These are phyloP conservation scores for Turritopsis dohrnii DNA, from an alignment of 30 jellyfish, hydroid and myxozoan genomes.

Conservation along the genomic window DNA sequence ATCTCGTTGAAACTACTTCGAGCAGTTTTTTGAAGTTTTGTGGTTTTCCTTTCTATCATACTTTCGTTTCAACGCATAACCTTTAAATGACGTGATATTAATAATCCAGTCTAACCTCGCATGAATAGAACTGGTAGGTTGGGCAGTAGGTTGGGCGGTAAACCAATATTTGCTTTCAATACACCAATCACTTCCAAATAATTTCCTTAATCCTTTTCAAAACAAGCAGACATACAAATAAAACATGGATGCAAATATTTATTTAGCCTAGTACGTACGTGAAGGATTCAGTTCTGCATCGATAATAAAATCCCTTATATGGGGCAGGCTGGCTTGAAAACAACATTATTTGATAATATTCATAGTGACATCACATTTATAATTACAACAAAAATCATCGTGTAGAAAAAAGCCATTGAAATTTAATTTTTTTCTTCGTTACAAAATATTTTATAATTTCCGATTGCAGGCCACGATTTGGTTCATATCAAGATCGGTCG, in stretches of 20 bases:
- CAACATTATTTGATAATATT: not conserved
- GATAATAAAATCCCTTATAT: not conserved
- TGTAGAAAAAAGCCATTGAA: not conserved
- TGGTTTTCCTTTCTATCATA: not conserved
- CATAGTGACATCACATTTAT: not conserved
- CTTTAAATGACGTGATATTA: not conserved
- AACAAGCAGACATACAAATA: not conserved
- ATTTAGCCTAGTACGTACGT: too few relatives aligned
- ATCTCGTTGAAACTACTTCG: not conserved
- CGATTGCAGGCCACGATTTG: too few relatives aligned
- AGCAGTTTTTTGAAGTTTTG: not conserved
- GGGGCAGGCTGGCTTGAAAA: not conserved
- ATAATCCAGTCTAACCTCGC: too few relatives aligned
- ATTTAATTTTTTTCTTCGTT: not conserved
- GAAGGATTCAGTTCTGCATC: not conserved
- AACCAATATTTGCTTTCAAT: not conserved
- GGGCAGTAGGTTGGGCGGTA: not conserved
- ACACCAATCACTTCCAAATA: not conserved
- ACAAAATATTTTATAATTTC: too few relatives aligned
- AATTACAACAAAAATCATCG: not conserved
- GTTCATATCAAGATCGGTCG: too few relatives aligned
- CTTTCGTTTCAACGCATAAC: not conserved
- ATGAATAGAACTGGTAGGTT: too few relatives aligned
- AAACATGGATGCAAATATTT: too few relatives aligned
- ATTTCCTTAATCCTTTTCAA: not conserved